A percentile compares a stretch with the other conserved stretches of the same genome.
Conservation (phyloP, 2,113 vertebrate genomes). For the Tyrannus savana region DNA sequence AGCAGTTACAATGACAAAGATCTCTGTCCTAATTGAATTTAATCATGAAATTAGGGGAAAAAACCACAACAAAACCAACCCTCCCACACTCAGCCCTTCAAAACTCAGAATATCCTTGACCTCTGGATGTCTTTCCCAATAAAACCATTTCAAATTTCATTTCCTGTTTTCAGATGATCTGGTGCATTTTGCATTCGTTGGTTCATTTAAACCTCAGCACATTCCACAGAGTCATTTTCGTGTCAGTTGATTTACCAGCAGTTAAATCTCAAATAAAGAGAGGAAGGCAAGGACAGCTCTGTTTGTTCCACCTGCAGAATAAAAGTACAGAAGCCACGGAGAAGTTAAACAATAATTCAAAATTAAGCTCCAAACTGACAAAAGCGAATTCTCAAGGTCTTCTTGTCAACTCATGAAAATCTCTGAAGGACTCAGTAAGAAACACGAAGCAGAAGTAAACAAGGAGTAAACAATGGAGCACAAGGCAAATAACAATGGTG, state of each 20-base stretch:
- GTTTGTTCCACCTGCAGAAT: not conserved
- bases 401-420: not conserved
- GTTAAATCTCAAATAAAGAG: constrained; percentile 1
- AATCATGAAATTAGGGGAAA: not conserved
- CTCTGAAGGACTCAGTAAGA: not conserved
- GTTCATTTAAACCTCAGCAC: not conserved
- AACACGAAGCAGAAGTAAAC: not conserved
- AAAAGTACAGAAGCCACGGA: not conserved
- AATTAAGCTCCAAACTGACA: not conserved
- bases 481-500: not conserved
- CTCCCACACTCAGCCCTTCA: not conserved
- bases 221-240: not conserved
- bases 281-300: constrained; percentile 24
- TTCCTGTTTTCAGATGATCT: constrained; percentile 9
- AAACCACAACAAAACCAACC: fast-evolving
- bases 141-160: not conserved
- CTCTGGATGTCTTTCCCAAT: not conserved
- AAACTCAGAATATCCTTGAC: not conserved
- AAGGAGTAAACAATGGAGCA: not conserved
- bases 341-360: constrained; percentile 10
- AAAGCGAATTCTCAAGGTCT: constrained; percentile 31
- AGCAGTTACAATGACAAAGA: not conserved
- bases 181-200: not conserved
- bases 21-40: not conserved
- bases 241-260: not conserved